Percentiles rank a stretch among this genome's conserved stretches.
These are phyloP conservation scores for Atta cephalotes DNA, from an alignment of 1,140 invertebrate species.

Conservation along the genomic window DNA sequence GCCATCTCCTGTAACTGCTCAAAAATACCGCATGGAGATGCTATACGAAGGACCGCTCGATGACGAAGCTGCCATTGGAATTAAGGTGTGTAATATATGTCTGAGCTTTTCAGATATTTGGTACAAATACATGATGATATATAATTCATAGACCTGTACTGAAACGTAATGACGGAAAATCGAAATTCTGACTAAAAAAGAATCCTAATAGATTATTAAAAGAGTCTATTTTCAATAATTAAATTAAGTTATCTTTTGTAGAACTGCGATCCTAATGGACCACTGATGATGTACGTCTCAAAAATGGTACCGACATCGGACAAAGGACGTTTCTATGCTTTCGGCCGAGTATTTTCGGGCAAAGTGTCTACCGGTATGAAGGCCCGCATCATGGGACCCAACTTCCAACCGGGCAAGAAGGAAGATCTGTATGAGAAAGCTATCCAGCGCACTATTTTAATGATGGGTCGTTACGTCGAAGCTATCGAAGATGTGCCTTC, in stretches of 20 bases:
- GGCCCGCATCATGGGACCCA: constrained; percentile 99
- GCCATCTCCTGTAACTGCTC: constrained; percentile 99
- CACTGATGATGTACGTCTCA: constrained; percentile 99
- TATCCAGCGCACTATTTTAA: constrained; percentile 99
- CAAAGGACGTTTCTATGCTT: constrained; percentile 99
- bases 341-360: constrained; percentile 99
- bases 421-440: constrained; percentile 99
- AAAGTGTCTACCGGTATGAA: constrained; percentile 98
- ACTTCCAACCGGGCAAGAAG: constrained; percentile 99
- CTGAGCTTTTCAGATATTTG: background rate
- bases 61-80: constrained; percentile 97
- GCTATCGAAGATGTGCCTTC: constrained; percentile 99
- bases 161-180: constrained; percentile 79
- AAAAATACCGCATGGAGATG: constrained; percentile 99
- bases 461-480: constrained; percentile 99
- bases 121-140: constrained; percentile 76
- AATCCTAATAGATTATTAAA: constrained; percentile 17
- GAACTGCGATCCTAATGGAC: constrained; percentile 98
- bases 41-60: constrained; percentile 99
- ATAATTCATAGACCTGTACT: constrained; percentile 85
- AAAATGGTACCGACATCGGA: constrained; percentile 99
- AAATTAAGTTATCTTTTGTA: constrained; percentile 84
- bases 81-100: constrained; percentile 87
- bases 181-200: constrained; percentile 79
- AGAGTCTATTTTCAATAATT: constrained; percentile 10